Evolutionary conservation across 2,888 invertebrate species (phyloP), one percentile per base, ranked within the genome.

Genomic region (Leucophenga maculata): DNA sequence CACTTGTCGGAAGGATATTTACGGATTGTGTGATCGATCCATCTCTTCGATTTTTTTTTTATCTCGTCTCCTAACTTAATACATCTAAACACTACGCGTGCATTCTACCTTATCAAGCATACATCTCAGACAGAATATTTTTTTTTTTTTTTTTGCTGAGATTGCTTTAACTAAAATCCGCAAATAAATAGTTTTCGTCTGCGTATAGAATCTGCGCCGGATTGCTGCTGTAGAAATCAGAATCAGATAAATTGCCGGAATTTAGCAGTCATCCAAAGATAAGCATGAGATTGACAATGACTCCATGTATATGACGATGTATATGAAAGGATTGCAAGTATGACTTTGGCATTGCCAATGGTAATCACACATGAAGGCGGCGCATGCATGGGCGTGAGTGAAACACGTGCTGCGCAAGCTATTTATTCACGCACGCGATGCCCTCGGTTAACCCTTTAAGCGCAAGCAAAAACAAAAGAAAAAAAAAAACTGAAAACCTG

Each of bases 141-240:
- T 26, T 3, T 4, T 26, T 26, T 2, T 4, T n/a, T n/a, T n/a
- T n/a, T n/a, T n/a, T 26, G 26, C 26, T 26, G 26, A 4, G 26
- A 26, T 26, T 26, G 26, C 26, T 4, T 39, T 39, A 39, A 39
- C 39, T 39, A 39, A 50, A 50, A 50, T 50, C 50, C 50, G 50
- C 50, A 57, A n/a, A 57, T 57, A 57, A 57, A 57, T 57, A 57
- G 57, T 57, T 57, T 57, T 57, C 22, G 57, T 57, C 57, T 57
- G 57, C 57, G n/a, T 26, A 26, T 11, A 26, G 22, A 57, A 31
- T 31, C n/a, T 3, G 26, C 26, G 2, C 26, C 26, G 26, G 26
- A 26, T 26, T 26, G 26, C 26, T 46, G 22, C n/a, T 22, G 16
- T 11, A 20, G 22, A 64, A 48, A 64, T 48, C 48, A 64, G 46